A percentile compares a stretch with the other conserved stretches of the same genome.
Conservation (phyloP, 2,888 invertebrate genomes). For the Phymatocera aterrima region DNA sequence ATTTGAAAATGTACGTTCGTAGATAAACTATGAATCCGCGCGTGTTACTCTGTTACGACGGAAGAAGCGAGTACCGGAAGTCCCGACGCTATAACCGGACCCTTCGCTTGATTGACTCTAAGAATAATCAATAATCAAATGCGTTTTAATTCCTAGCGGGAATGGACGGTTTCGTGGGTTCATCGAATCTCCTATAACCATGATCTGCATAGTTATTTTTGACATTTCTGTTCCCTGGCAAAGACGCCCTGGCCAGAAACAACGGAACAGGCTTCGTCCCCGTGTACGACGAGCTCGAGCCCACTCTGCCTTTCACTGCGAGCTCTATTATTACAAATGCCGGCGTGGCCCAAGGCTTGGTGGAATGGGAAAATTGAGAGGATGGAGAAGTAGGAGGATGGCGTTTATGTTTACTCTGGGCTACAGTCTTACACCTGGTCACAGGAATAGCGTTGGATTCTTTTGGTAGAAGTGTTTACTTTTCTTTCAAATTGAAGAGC, state of each 20-base stretch:
- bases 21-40: not conserved
- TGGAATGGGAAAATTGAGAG: conserved; percentile 30
- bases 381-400: conserved; percentile 12
- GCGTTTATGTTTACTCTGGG: conserved; percentile 68
- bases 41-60: not conserved
- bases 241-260: conserved; percentile 18
- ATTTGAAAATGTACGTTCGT: not conserved
- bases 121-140: not conserved
- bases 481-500: conserved; percentile 38
- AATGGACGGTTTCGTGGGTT: conserved; percentile 1
- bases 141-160: not conserved
- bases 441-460: conserved; percentile 66
- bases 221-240: conserved; percentile 22
- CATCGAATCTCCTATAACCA: not conserved
- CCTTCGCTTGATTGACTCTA: not conserved
- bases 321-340: conserved; percentile 45
- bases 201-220: conserved; percentile 32
- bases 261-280: conserved; percentile 21
- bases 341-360: not conserved
- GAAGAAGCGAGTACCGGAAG: not conserved
- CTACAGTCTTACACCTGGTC: conserved; percentile 71
- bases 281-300: conserved; percentile 7
- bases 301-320: conserved; percentile 32
- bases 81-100: not conserved
- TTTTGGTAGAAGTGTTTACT: conserved; percentile 46